Evolutionary conservation across 2,797 vertebrate species (phyloP).

Genomic region (Acanthopagrus latus): DNA sequence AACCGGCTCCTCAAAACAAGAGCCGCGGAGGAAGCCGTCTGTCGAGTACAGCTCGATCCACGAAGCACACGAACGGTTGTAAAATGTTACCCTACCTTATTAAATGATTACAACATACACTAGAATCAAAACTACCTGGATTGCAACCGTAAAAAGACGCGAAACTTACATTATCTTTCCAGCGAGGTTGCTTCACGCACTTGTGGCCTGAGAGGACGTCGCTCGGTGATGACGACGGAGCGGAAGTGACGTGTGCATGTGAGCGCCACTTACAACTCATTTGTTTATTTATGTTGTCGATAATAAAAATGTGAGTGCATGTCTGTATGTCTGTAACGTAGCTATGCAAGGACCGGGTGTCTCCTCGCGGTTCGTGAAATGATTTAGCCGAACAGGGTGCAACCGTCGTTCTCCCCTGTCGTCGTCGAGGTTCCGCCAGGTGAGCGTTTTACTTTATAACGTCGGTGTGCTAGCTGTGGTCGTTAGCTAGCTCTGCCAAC

Average conservation of each 20-base stretch:
- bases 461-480: slow-evolving; percentile 16
- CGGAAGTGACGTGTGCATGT: slow-evolving; percentile 52
- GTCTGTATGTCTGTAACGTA: too few relatives aligned
- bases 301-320: background rate
- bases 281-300: slow-evolving; percentile 69
- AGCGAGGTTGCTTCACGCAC: slow-evolving; percentile 13
- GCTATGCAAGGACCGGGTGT: background rate
- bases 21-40: background rate
- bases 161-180: slow-evolving; percentile 76
- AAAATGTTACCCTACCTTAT: rapidly evolving
- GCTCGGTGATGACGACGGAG: slow-evolving; percentile 59
- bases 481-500: slow-evolving; percentile 40
- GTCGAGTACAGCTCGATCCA: background rate
- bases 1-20: slow-evolving; percentile 46
- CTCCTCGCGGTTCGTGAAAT: background rate
- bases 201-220: slow-evolving; percentile 53
- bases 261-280: slow-evolving; percentile 62
- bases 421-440: slow-evolving; percentile 18
- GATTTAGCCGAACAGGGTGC: slow-evolving; percentile 15
- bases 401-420: background rate
- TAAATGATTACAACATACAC: rapidly evolving
- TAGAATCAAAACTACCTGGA: rapidly evolving
- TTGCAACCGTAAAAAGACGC: rapidly evolving
- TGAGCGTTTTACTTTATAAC: slow-evolving; percentile 43
- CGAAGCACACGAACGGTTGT: rapidly evolving